These are phyloP conservation scores for Cnemophilus loriae DNA, from an alignment of 2,113 vertebrate genomes.

Conservation along the genomic window DNA sequence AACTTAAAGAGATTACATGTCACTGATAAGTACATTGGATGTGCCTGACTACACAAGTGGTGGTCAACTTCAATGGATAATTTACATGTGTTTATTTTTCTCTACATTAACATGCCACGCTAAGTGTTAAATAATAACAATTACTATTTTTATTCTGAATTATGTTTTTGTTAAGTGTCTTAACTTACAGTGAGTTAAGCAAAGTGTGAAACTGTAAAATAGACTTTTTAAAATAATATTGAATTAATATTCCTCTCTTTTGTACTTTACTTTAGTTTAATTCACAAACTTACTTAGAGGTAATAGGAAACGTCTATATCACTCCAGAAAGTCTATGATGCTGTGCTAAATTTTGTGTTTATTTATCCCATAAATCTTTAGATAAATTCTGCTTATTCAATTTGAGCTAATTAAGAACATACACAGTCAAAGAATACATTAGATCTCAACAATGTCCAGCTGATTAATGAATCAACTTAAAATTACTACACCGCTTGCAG, in stretches of 20 bases:
- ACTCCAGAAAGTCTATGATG: neutral
- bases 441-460: neutral
- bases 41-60: neutral
- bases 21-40: neutral
- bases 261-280: neutral
- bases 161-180: neutral
- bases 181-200: neutral
- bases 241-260: neutral
- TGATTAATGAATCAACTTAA: neutral
- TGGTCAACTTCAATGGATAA: neutral
- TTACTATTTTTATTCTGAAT: neutral
- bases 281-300: neutral
- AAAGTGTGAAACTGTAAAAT: neutral
- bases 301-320: neutral
- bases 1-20: neutral
- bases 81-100: neutral
- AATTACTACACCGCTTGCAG: neutral
- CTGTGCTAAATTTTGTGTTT: neutral
- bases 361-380: neutral
- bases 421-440: neutral
- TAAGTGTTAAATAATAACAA: neutral
- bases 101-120: neutral
- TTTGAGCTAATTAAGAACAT: neutral
- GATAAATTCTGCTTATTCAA: neutral
- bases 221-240: neutral